phyloP scores from a whole-genome alignment of 2,888 invertebrate species.

The Erebia epiphron region DNA sequence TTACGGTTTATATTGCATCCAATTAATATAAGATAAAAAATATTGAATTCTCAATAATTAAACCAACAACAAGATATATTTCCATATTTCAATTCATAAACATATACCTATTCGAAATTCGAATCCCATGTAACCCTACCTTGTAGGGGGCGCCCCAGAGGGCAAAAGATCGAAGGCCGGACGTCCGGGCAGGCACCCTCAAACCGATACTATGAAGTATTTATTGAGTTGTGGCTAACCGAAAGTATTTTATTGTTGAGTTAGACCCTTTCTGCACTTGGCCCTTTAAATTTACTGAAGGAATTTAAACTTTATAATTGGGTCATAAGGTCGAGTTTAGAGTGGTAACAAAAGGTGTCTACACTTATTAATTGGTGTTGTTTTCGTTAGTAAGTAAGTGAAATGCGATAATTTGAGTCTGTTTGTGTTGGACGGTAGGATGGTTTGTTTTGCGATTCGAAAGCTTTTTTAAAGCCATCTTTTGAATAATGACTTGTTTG shows the following conservation, averaged over 20 bases:
- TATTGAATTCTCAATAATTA: too few relatives aligned
- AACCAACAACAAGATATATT: background rate
- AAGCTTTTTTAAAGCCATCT: slow-evolving; percentile 30
- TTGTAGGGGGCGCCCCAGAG: slow-evolving; percentile 52
- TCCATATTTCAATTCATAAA: slow-evolving; percentile 12
- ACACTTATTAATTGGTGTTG: slow-evolving; percentile 71
- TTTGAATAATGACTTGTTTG: slow-evolving; percentile 21
- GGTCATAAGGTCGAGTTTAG: slow-evolving; percentile 43
- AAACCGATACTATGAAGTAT: slow-evolving; percentile 81
- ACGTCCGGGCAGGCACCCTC: slow-evolving; percentile 75
- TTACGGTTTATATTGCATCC: too few relatives aligned
- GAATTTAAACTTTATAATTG: slow-evolving; percentile 44
- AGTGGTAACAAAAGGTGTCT: slow-evolving; percentile 56
- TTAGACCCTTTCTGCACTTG: slow-evolving; percentile 62
- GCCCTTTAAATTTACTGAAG: slow-evolving; percentile 40
- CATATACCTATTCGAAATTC: slow-evolving; percentile 40
- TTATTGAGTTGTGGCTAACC: slow-evolving; percentile 81
- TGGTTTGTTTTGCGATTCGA: slow-evolving; percentile 36
- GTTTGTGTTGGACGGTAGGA: slow-evolving; percentile 41
- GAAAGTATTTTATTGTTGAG: slow-evolving; percentile 78
- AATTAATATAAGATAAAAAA: too few relatives aligned
- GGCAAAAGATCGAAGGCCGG: slow-evolving; percentile 77
- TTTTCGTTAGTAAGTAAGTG: slow-evolving; percentile 61
- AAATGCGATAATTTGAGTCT: slow-evolving; percentile 57
- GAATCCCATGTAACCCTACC: slow-evolving; percentile 56